Conservation (phyloP, 2,888 invertebrate species). For the Brachylomia viminalis region DNA sequence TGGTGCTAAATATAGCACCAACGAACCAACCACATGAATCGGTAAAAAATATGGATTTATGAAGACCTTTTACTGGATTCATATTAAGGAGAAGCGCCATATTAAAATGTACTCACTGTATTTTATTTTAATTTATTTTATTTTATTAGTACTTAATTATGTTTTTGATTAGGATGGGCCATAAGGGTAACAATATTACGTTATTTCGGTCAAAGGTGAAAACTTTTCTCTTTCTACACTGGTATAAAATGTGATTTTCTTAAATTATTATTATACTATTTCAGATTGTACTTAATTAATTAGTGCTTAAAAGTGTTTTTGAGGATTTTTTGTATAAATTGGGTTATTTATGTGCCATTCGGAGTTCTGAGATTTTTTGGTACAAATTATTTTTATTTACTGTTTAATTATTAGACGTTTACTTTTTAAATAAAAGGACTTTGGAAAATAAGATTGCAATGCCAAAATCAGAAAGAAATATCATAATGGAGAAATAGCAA, state of each 20-base stretch:
- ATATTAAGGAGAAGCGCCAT: conserved; percentile 16
- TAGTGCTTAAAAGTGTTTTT: conserved; percentile 22
- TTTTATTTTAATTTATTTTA: not conserved
- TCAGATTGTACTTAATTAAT: conserved; percentile 57
- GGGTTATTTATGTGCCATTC: conserved; percentile 49
- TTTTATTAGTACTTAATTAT: not conserved
- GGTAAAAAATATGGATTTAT: not conserved
- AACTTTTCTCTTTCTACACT: not conserved
- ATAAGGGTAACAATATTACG: conserved; percentile 18
- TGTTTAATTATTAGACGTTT: conserved; percentile 27
- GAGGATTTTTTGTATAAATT: conserved; percentile 7
- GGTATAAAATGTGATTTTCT: conserved; percentile 37
- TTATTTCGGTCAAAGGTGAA: not conserved
- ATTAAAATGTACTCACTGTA: conserved; percentile 40
- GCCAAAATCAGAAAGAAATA: not conserved
- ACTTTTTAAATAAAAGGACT: not conserved
- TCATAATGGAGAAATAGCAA: not conserved
- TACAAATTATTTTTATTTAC: conserved; percentile 53
- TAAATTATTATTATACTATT: conserved; percentile 33
- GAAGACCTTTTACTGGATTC: conserved; percentile 3
- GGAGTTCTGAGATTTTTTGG: conserved; percentile 41
- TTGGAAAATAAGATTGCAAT: not conserved
- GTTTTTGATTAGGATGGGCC: not conserved
- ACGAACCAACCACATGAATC: not conserved
- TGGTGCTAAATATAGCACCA: no score